phyloP scores from a whole-genome alignment of 2,113 vertebrate species.

The human region GRCh38 chr2:124016501-124017000 shows the following conservation, averaged over 20 bases:
- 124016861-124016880: background rate
- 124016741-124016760: background rate
- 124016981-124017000: background rate
- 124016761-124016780: background rate
- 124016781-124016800: background rate
- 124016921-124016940: accelerated
- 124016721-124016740: background rate
- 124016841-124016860: background rate
- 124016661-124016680: background rate
- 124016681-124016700: background rate
- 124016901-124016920: accelerated
- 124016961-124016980: background rate
- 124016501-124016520: background rate
- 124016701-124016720: background rate
- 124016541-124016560: background rate
- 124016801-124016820: background rate
- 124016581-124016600: too few species aligned
- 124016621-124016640: background rate
- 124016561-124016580: background rate
- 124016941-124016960: background rate
- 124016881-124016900: background rate
- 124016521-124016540: background rate
- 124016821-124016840: background rate
- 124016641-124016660: background rate
- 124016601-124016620: accelerated